Evolutionary conservation across 2,888 invertebrate genomes (phyloP), one percentile per base, ranked within the genome.

Genomic region (Smittia sp.): DNA sequence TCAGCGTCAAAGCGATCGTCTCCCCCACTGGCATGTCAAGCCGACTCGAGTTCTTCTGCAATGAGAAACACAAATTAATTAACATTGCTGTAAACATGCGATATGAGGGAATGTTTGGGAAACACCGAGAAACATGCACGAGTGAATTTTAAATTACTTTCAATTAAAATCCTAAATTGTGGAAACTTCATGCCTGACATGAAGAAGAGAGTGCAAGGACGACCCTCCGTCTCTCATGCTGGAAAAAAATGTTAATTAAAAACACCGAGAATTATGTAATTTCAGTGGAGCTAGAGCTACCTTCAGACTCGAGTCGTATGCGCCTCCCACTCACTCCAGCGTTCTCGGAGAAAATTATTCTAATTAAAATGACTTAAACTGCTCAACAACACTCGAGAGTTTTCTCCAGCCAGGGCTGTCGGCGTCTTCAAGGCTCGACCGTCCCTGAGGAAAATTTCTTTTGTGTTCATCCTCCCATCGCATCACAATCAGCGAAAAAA

Each of bases 351-450:
- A 22, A 58, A 58, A 58, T 58, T 18, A 58, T 58, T 58, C 58
- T 58, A 58, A 58, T 58, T 58, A 58, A 58, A 22, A 58, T 18
- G 20, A 58, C 15, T 58, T 58, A 7, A 58, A 58, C 58, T 58
- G 18, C 20, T 58, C 15, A 58, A 58, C 58, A 58, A 18, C 20
- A 18, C 9, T 58, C 58, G 22, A 18, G 58, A 1, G 20, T 18
- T 58, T 58, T 46, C 32, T 32, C 3, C 32, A 32, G 9, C 4
- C 32, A 32, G 32, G 32, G 32, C 32, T 9, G 32, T 32, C 32
- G 9, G 32, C 3, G 32, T 32, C 32, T 32, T 32, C 32, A 32
- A 32, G 32, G 9, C 6, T 9, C 11, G 38, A 38, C 38, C 11
- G 38, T 11, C 38, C 11, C 11, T 11, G 11, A 46, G 46, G n/a